Evolutionary conservation across 2,888 invertebrate species (phyloP).

Genomic region (Perithous albicinctus): DNA sequence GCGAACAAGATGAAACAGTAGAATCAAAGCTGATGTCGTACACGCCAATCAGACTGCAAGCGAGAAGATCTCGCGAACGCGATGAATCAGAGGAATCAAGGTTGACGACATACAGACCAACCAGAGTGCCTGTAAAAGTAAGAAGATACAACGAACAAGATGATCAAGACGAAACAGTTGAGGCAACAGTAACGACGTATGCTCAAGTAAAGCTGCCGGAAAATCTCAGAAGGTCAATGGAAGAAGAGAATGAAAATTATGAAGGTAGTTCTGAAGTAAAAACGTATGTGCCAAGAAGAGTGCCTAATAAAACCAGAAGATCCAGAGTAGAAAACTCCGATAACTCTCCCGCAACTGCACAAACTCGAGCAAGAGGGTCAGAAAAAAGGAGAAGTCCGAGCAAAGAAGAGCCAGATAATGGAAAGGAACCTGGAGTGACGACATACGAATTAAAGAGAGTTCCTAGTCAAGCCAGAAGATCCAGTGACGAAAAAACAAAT

Average conservation of each 20-base stretch:
- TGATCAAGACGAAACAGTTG: conserved; percentile 4
- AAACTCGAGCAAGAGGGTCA: neutral
- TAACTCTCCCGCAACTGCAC: neutral
- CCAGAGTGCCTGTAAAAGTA: neutral
- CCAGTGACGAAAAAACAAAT: no score
- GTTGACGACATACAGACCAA: neutral
- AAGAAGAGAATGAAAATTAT: neutral
- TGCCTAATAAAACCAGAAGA: neutral
- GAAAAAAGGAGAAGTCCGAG: neutral
- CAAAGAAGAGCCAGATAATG: no score
- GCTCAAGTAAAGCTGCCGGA: neutral
- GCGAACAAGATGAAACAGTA: neutral
- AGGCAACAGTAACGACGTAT: neutral
- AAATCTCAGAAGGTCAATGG: neutral
- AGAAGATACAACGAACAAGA: neutral
- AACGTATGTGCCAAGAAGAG: neutral
- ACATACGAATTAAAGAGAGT: neutral
- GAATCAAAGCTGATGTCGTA: neutral
- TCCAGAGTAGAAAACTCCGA: neutral
- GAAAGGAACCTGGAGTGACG: no score
- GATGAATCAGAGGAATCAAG: neutral
- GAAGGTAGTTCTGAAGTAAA: neutral
- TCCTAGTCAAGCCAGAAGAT: neutral
- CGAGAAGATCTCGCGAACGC: neutral
- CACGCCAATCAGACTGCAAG: neutral